Evolutionary conservation across 2,888 invertebrate species (phyloP).

Genomic region (Caenorhabditis drosophilae): DNA sequence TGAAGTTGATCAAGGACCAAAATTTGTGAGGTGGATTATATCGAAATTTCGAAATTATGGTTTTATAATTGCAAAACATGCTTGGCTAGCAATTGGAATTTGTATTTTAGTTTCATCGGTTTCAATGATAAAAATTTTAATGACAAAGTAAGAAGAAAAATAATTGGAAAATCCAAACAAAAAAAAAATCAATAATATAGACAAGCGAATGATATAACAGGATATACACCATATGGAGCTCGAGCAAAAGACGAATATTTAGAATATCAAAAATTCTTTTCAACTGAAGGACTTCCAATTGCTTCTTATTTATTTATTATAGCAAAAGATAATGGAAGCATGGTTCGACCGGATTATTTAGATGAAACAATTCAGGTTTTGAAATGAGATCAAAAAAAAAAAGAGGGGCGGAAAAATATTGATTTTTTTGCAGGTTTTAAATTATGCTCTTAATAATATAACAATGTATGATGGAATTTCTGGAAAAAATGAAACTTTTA

Average conservation of each 20-base stretch:
- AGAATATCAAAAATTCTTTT: constrained; percentile 43
- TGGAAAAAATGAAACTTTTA: constrained; percentile 45
- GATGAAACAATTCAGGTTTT: constrained; percentile 63
- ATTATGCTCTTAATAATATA: constrained; percentile 53
- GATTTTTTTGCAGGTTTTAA: too few species aligned
- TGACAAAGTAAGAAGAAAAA: constrained; percentile 39
- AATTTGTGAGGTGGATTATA: constrained; percentile 65
- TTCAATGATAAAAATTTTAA: constrained; percentile 54
- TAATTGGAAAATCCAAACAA: background rate
- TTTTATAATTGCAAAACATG: constrained; percentile 60
- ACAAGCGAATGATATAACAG: constrained; percentile 50
- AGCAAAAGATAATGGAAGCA: constrained; percentile 65
- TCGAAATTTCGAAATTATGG: constrained; percentile 63
- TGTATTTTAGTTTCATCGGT: constrained; percentile 56
- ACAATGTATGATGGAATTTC: constrained; percentile 42
- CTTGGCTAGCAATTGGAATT: constrained; percentile 62
- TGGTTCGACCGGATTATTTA: constrained; percentile 59
- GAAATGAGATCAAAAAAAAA: too few species aligned
- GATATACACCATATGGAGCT: constrained; percentile 65
- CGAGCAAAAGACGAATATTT: constrained; percentile 51
- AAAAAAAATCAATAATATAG: constrained; percentile 1
- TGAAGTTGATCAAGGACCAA: constrained; percentile 53
- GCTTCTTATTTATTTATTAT: constrained; percentile 61
- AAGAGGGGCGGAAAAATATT: too few species aligned
- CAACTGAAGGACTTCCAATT: constrained; percentile 40